A percentile compares a stretch with the other conserved stretches of the same genome.
phyloP scores from a whole-genome alignment of 2,797 vertebrate genomes.

The Borostomias antarcticus region DNA sequence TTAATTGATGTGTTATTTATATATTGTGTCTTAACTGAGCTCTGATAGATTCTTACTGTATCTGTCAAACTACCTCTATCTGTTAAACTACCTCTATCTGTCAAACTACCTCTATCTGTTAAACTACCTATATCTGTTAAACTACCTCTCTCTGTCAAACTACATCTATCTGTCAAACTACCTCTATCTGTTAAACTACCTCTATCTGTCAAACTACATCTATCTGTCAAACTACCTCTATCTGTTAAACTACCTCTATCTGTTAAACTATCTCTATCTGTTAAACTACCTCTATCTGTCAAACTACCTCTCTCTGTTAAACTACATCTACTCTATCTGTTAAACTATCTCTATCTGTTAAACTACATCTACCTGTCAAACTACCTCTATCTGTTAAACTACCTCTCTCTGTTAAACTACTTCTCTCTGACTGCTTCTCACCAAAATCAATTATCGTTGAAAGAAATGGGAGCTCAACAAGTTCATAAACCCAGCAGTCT shows the following conservation, averaged over 20 bases:
- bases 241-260: no score
- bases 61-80: conserved; percentile 1
- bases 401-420: background rate
- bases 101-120: conserved; percentile 9
- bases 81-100: conserved; percentile 3
- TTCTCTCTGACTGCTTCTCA: conserved; percentile 3
- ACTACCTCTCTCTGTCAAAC: conserved; percentile 3
- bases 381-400: conserved; percentile 4
- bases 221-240: no score
- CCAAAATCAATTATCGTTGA: conserved; percentile 16
- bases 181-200: background rate
- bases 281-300: no score
- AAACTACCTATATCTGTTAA: conserved; percentile 4
- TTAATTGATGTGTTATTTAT: conserved; percentile 12
- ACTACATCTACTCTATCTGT: no score
- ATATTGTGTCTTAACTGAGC: background rate
- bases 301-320: no score
- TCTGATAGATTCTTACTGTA: conserved; percentile 2
- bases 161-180: conserved; percentile 7
- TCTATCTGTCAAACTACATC: no score
- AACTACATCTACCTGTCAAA: conserved; percentile 4
- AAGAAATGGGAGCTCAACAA: conserved; percentile 17
- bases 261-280: no score
- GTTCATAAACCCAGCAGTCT: conserved; percentile 24
- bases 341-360: conserved; percentile 8